These are phyloP conservation scores for Meda fulgida DNA, from an alignment of 2,797 vertebrate genomes.

Conservation along the genomic window DNA sequence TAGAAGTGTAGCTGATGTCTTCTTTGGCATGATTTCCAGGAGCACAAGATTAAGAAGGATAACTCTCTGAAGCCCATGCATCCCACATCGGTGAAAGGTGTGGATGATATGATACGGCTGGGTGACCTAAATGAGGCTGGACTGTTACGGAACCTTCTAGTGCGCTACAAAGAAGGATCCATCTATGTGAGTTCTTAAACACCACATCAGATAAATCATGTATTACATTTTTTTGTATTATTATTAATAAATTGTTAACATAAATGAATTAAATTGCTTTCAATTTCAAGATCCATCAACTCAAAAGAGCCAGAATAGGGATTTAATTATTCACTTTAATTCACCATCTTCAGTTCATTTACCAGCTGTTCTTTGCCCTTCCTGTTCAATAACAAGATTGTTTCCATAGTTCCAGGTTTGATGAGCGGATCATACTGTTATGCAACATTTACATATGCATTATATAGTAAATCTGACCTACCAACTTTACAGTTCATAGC, in stretches of 20 bases:
- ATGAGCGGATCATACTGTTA: slow-evolving; percentile 58
- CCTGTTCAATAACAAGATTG: slow-evolving; percentile 64
- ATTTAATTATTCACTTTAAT: slow-evolving; percentile 3
- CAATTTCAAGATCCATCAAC: not conserved
- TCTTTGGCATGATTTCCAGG: slow-evolving; percentile 71
- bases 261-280: not conserved
- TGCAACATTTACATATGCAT: not conserved
- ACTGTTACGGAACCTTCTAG: slow-evolving; percentile 92
- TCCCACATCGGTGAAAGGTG: slow-evolving; percentile 85
- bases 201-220: not conserved
- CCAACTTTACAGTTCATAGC: not conserved
- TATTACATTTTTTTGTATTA: not conserved
- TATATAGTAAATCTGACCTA: not conserved
- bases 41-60: slow-evolving; percentile 84
- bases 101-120: slow-evolving; percentile 95
- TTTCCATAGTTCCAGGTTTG: slow-evolving; percentile 69
- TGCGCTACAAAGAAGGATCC: slow-evolving; percentile 89
- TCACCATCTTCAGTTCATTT: not conserved
- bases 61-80: slow-evolving; percentile 85
- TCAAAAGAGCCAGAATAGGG: not conserved
- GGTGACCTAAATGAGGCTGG: slow-evolving; percentile 94
- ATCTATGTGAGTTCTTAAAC: slow-evolving; percentile 89
- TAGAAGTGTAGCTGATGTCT: slow-evolving; percentile 34
- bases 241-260: not conserved
- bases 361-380: slow-evolving; percentile 70